Evolutionary conservation across 2,888 invertebrate species (phyloP).

Genomic region (Xanthostigma xanthostigma): DNA sequence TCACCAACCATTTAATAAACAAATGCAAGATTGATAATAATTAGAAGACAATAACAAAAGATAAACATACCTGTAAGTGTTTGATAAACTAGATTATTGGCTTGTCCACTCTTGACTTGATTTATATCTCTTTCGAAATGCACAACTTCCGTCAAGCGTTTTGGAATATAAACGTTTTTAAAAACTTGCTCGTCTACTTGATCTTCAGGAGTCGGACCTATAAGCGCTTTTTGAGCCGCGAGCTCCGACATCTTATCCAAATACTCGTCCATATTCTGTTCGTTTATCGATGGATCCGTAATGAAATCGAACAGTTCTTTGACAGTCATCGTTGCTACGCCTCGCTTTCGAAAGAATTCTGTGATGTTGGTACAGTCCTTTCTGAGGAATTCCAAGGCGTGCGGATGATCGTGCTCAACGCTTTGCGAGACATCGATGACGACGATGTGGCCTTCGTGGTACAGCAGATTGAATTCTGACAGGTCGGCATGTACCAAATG

Average conservation of each 20-base stretch:
- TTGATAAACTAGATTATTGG: conserved; percentile 64
- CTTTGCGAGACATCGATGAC: conserved; percentile 98
- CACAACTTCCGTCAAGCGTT: conserved; percentile 76
- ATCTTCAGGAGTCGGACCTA: conserved; percentile 56
- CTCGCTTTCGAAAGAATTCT: conserved; percentile 79
- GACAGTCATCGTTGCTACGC: conserved; percentile 80
- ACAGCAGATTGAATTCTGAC: conserved; percentile 89
- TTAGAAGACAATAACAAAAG: not conserved
- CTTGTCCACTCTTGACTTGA: conserved; percentile 58
- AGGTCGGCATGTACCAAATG: conserved; percentile 95
- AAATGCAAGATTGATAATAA: not conserved
- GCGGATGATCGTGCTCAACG: conserved; percentile 95
- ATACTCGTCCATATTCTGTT: conserved; percentile 66
- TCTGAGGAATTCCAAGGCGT: conserved; percentile 83
- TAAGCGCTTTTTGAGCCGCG: conserved; percentile 42
- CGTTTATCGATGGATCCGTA: conserved; percentile 76
- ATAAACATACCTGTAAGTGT: conserved; percentile 42
- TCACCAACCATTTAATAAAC: not conserved
- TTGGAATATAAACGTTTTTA: conserved; percentile 85
- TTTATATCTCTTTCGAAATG: conserved; percentile 76
- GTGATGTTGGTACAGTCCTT: conserved; percentile 89
- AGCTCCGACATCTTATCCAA: conserved; percentile 57
- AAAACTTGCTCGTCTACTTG: conserved; percentile 85
- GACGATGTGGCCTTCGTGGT: conserved; percentile 66
- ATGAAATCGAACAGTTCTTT: conserved; percentile 92